Base-by-base conservation (phyloP, 2,888 invertebrate genomes). In the Rotaria macrura region DNA sequence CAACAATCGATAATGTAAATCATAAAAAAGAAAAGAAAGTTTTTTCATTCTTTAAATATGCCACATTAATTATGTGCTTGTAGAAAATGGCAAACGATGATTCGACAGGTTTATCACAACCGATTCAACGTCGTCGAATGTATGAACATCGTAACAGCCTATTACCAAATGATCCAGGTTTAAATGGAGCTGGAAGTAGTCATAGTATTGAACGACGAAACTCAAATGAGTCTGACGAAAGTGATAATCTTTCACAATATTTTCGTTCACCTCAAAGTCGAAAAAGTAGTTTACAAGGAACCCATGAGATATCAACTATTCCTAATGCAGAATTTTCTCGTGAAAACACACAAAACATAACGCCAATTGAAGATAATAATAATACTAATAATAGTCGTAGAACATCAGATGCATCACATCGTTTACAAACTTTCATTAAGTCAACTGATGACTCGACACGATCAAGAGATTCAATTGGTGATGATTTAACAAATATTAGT, bases 171-270 rank as follows among this genome's bases (percentile, higher is more conserved):
- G 65, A 65, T 65, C 65, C 65, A 20, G 34, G 65, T 34, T 65
- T 65, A 65, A 65, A 65, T 34, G 65, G 65, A 17, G 34, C 20
- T 6, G 65, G 34, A 17, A 65, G 34, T 65, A 65, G 10, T 65
- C 17, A 3, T 5, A 65, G 34, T 34, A 34, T 65, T 3, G 43
- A 79, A 20, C 79, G 79, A 43, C 43, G n/a, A 12, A 43, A 43
- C 20, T 79, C 79, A 25, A 79, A 79, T 79, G 79, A 79, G 43
- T 79, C 79, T 2, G 79, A 79, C 43, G 79, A 79, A 79, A 43
- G 79, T 79, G 79, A 79, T 43, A 79, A n/a, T 79, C n/a, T 79
- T 20, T 79, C 79, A n/a, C 40, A 79, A 43, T 79, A 79, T n/a
- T 79, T 79, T 79, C 43, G 23, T 14, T 38, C 43, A 6, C 2